Base-by-base conservation (phyloP, 2,888 invertebrate species). In the Polia nebulosa region DNA sequence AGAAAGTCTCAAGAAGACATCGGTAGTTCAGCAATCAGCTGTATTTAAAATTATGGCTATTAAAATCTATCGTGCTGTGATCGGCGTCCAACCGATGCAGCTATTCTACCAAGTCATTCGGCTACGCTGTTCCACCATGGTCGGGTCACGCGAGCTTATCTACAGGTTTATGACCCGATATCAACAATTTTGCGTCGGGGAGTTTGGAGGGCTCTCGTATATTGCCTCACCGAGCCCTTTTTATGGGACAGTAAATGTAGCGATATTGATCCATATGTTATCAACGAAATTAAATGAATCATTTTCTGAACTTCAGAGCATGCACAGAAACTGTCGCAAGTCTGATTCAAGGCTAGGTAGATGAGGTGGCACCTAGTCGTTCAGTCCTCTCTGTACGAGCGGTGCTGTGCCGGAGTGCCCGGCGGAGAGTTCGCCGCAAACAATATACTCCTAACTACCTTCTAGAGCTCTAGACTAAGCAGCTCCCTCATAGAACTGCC, bases 101-200 rank as follows among this genome's bases (percentile, higher is more conserved):
- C 20, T 8, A 17, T 58, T 47, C 7, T 6, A 27, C 41, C 22
- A 44, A 53, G n/a, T 6, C 7, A 9, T 22, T 49, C 20, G 22
- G n/a, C n/a, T 27, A 39, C n/a, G 49, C n/a, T 52, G 69, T 29
- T 9, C 3, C 22, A 8, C 32, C 36, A 51, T 17, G 41, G 22
- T 5, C 22, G 11, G 17, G 36, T 11, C 44, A 20, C 41, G 51
- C 51, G 6, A 29, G 22, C 51, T 44, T 29, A 69, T 64, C 36
- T 25, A 9, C 34, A 69, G 57, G 34, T 52, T 74, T 63, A 63
- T 74, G 65, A 74, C 29, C 29, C 36, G 51, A 63, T 52, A 52
- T 29, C 65, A 29, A 73, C 5, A 13, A 44, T 36, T 34, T 29
- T n/a, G 41, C 49, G 49, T 25, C 49, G n/a, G 8, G 49, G 22